Base-by-base conservation (phyloP, 2,113 vertebrate species). In the Cygnus buccinator region DNA sequence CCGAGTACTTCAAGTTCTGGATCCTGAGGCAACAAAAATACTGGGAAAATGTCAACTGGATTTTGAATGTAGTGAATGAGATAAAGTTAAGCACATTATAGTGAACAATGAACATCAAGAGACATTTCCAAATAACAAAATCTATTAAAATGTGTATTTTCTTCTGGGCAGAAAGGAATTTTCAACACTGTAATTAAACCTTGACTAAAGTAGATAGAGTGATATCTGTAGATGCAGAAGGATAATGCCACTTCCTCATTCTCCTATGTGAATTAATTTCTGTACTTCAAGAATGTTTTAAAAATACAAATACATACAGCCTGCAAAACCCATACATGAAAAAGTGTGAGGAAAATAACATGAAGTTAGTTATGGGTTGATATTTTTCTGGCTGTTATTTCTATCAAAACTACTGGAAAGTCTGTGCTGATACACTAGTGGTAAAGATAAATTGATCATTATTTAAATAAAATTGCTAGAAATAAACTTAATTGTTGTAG, bases 31-130 rank as follows among this genome's bases (percentile, higher is more conserved):
- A 93, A 83, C 12, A 70, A 80, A 93, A 92, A 84, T 22, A 1
- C 2, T 33, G 76, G 37, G 67, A 96, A 90, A 52, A 79, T 74
- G 61, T 67, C 35, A 52, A 37, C 20, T 43, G 37, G 37, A 43
- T 93, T 85, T 94, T 92, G 22, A 93, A 84, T 85, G 77, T 73
- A 85, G 31, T 50, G 37, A 84, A 84, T 62, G 61, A 93, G 58
- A 89, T 73, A 20, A 84, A 74, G 41, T 70, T 70, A 83, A 68
- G 58, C 22, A 91, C 91, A 87, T 91, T 87, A 87, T 46, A 59
- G 82, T 65, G 71, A 93, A 85, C 2, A 5, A 17, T 67, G 54
- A 85, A n/a, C 62, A 91, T 83, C 74, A 86, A 59, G 62, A 88
- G 44, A 76, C 35, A 43, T 63, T 74, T 93, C 63, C 63, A 74